Evolutionary conservation across 2,888 invertebrate species (phyloP).

Genomic region (Phaedon cochleariae): DNA sequence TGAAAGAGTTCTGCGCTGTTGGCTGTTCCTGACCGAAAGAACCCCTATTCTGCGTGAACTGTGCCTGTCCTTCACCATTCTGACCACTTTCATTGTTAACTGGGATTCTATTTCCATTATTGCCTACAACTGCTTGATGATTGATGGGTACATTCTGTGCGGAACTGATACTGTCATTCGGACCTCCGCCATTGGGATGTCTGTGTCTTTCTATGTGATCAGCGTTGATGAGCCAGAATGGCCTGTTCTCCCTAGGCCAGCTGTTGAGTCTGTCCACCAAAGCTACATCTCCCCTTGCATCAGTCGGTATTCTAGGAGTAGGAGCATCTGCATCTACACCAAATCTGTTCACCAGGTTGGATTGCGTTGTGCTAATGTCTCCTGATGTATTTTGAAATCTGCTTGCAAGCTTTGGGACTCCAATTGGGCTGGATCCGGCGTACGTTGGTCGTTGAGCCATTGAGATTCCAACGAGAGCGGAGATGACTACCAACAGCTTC

Average conservation of each 20-base stretch:
- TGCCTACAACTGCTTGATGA: background rate
- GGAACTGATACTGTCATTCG: background rate
- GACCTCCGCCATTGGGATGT: conserved; percentile 19
- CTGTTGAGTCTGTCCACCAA: conserved; percentile 70
- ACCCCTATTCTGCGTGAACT: background rate
- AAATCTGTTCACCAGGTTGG: conserved; percentile 62
- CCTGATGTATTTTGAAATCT: conserved; percentile 52
- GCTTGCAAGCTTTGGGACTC: conserved; percentile 67
- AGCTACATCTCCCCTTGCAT: conserved; percentile 72
- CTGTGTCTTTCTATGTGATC: conserved; percentile 67
- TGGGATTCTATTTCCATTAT: background rate
- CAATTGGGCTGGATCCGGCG: conserved; percentile 68
- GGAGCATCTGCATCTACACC: conserved; percentile 62
- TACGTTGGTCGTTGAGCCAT: conserved; percentile 72
- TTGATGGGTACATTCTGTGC: background rate
- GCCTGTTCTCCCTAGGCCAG: conserved; percentile 73
- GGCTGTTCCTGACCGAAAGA: background rate
- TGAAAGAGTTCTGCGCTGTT: background rate
- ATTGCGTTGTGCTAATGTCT: conserved; percentile 24
- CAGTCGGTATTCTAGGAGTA: conserved; percentile 67
- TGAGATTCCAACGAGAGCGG: conserved; percentile 33
- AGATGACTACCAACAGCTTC: conserved; percentile 40
- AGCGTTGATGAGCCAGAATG: conserved; percentile 79
- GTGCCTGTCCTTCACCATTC: background rate
- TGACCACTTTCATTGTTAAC: background rate